Evolutionary conservation across 2,797 vertebrate species (phyloP), one percentile per base, ranked within the genome.

Genomic region (Craterocephalus amniculus): DNA sequence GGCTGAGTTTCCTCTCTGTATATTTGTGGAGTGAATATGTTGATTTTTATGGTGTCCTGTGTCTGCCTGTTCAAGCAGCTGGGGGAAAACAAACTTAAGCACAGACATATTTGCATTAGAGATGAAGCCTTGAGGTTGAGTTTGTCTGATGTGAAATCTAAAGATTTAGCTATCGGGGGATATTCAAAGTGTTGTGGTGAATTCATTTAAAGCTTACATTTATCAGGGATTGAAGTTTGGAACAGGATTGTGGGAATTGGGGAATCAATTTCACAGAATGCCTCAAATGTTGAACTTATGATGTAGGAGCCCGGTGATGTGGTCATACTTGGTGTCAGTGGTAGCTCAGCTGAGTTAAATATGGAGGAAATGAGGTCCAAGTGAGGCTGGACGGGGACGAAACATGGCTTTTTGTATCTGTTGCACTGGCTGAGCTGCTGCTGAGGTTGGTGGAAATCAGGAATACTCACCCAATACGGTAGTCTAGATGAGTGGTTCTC

Each of bases 1-100:
- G 84, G 83, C 89, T 82, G 81, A 83, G 79, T 89, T 89, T 86
- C 85, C 87, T 72, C 72, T 76, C 79, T 77, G 76, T 89, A 67
- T 88, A 80, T 86, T 87, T 83, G 81, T 83, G 78, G 72, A 75
- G 71, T 65, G 71, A 81, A 88, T 83, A 80, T 88, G 86, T 81
- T 84, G 72, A 81, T 88, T 87, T 81, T 83, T 68, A 79, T 79
- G 72, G 67, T 68, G 52, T 74, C 73, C 80, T 61, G 48, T 80
- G 66, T 74, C 64, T 5, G 45, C 55, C 58, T 81, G 45, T 86
- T 74, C 57, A 75, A 64, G 26, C 63, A 67, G 66, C 73, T 73
- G 74, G 65, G 45, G 78, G 78, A 83, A 66, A 70, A 40, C 65
- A 61, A 38, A 80, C 63, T 68, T 54, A 58, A 76, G 74, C 67